phyloP scores from a whole-genome alignment of 2,113 vertebrate genomes.

The Mungos mungo region DNA sequence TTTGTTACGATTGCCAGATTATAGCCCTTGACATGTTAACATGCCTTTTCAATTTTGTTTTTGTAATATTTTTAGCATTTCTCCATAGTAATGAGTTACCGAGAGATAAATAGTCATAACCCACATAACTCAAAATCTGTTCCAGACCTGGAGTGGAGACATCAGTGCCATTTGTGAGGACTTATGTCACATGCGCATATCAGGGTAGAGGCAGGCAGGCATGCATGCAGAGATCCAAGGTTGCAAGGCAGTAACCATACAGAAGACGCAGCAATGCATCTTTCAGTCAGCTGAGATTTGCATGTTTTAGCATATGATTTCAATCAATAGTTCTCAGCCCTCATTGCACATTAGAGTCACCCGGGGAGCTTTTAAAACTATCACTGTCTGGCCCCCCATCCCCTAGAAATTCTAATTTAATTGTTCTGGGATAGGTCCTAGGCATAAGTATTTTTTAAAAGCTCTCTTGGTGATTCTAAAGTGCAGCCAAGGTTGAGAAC shows the following conservation, averaged over 20 bases:
- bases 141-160: not conserved
- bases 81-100: not conserved
- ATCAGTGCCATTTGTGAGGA: not conserved
- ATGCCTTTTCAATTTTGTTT: not conserved
- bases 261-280: not conserved
- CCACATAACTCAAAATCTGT: not conserved
- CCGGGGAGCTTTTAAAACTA: constrained; percentile 34
- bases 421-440: constrained; percentile 49
- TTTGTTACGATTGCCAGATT: not conserved
- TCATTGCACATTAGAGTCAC: constrained; percentile 23
- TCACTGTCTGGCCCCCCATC: not conserved
- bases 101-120: constrained; percentile 12
- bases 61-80: constrained; percentile 39
- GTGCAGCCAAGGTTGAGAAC: constrained; percentile 39
- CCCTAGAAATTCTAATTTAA: constrained; percentile 60
- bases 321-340: not conserved
- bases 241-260: not conserved
- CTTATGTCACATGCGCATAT: not conserved
- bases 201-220: not conserved
- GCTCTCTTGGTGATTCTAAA: constrained; percentile 52
- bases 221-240: not conserved
- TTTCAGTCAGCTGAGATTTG: not conserved
- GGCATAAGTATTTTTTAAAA: constrained; percentile 56
- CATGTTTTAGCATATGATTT: not conserved
- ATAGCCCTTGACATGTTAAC: not conserved